phyloP scores from a whole-genome alignment of 2,888 invertebrate species.

The Nemotelus pantherinus region DNA sequence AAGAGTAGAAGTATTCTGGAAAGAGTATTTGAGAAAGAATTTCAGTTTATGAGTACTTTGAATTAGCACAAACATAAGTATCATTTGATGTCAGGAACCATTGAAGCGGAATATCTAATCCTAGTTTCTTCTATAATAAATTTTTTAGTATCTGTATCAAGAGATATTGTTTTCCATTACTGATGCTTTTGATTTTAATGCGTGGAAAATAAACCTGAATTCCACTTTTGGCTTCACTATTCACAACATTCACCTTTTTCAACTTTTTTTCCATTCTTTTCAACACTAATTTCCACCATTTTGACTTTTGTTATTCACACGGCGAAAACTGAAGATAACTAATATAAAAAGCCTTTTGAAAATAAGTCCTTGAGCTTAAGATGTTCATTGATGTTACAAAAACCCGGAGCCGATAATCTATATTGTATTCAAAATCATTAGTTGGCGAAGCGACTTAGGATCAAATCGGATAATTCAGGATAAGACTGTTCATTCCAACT shows the following conservation, averaged over 20 bases:
- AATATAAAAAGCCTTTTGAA: constrained; percentile 5
- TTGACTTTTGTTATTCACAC: neutral
- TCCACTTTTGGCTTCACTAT: too few relatives aligned
- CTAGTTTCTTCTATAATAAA: too few relatives aligned
- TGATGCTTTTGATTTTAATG: too few relatives aligned
- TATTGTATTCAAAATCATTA: neutral
- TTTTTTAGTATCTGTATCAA: too few relatives aligned
- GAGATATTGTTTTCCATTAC: too few relatives aligned
- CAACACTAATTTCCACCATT: constrained; percentile 25
- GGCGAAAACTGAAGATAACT: neutral
- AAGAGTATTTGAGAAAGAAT: too few relatives aligned
- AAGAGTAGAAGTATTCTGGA: too few relatives aligned
- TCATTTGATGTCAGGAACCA: too few relatives aligned
- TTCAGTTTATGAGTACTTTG: too few relatives aligned
- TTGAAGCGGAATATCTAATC: too few relatives aligned
- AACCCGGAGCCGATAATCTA: neutral
- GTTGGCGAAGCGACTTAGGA: neutral
- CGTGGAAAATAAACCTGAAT: too few relatives aligned
- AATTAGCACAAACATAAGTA: too few relatives aligned
- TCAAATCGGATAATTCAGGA: neutral
- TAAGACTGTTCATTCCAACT: neutral
- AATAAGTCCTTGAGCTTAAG: neutral
- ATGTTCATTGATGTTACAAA: constrained; percentile 21
- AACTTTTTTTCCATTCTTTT: constrained; percentile 10
- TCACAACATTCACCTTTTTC: constrained; percentile 11